phyloP scores from a whole-genome alignment of 1,140 invertebrate species.

The Nasonia giraulti region DNA sequence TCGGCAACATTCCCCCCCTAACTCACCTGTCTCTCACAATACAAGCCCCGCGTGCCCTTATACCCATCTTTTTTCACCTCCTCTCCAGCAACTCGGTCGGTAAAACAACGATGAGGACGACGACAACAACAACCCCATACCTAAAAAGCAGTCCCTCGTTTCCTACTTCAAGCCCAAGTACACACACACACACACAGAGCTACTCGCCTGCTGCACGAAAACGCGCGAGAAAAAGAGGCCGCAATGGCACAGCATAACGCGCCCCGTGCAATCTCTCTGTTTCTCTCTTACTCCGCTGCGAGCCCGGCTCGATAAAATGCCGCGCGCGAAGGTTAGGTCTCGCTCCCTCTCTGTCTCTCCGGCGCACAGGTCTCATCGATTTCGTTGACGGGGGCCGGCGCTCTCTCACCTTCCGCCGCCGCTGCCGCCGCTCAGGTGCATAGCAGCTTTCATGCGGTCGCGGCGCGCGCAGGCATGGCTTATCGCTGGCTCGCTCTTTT shows the following conservation, averaged over 20 bases:
- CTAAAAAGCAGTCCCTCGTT: background rate
- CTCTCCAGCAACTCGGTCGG: background rate
- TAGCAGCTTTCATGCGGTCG: constrained; percentile 55
- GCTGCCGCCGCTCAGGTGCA: constrained; percentile 48
- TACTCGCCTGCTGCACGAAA: background rate
- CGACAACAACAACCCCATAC: background rate
- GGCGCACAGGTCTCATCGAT: constrained; percentile 59
- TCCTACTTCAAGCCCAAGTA: background rate
- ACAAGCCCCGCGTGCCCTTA: too few species aligned
- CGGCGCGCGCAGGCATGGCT: constrained; percentile 41
- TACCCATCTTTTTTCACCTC: background rate
- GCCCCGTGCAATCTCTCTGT: constrained; percentile 6
- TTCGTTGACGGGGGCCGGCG: constrained; percentile 49
- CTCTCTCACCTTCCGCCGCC: constrained; percentile 33
- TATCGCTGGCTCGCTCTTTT: background rate
- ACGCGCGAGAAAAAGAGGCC: constrained; percentile 8
- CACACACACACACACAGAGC: background rate
- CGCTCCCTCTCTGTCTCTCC: constrained; percentile 12
- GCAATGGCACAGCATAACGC: background rate
- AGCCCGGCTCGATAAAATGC: constrained; percentile 53
- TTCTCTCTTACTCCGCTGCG: constrained; percentile 1
- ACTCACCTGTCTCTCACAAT: too few species aligned
- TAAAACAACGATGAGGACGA: background rate
- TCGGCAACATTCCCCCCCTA: too few species aligned
- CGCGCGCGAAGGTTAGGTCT: constrained; percentile 59